Percentiles rank a stretch among this genome's conserved stretches.
phyloP scores from a whole-genome alignment of 2,888 invertebrate species.

The Cheilosia soror region DNA sequence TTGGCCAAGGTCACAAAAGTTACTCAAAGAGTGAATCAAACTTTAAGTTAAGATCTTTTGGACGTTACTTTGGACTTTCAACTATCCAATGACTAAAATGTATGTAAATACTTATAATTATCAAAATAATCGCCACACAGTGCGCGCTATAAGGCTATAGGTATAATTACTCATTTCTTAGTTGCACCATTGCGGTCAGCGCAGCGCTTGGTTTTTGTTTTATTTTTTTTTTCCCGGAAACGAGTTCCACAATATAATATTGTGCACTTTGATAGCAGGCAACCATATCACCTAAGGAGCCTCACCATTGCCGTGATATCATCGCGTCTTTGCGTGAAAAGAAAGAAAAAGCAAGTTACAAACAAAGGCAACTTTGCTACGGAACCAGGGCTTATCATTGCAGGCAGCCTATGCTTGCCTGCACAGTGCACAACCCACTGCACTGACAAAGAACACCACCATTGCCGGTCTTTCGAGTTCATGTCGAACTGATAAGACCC shows the following conservation, averaged over 20 bases:
- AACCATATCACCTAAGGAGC: conserved; percentile 64
- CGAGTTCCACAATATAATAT: conserved; percentile 32
- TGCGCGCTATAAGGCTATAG: background rate
- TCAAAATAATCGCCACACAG: background rate
- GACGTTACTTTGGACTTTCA: background rate
- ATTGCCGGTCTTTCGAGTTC: conserved; percentile 59
- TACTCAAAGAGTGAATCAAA: conserved; percentile 12
- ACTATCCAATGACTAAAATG: conserved; percentile 1
- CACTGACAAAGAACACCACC: conserved; percentile 55
- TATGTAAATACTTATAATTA: background rate
- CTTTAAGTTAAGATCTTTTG: background rate
- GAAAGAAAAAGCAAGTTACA: background rate
- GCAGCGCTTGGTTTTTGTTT: background rate
- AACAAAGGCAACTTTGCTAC: conserved; percentile 26
- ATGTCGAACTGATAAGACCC: conserved; percentile 62
- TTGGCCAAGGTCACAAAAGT: background rate
- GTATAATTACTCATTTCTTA: conserved; percentile 46
- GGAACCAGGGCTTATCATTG: conserved; percentile 52
- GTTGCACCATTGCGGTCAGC: conserved; percentile 23
- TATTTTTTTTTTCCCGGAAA: conserved; percentile 54
- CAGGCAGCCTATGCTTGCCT: conserved; percentile 18
- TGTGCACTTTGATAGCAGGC: conserved; percentile 52
- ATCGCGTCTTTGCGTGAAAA: conserved; percentile 9
- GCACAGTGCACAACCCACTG: conserved; percentile 16
- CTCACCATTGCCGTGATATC: conserved; percentile 53